Conservation (phyloP, 2,797 vertebrate genomes). For the Oryzias dopingdopingensis region DNA sequence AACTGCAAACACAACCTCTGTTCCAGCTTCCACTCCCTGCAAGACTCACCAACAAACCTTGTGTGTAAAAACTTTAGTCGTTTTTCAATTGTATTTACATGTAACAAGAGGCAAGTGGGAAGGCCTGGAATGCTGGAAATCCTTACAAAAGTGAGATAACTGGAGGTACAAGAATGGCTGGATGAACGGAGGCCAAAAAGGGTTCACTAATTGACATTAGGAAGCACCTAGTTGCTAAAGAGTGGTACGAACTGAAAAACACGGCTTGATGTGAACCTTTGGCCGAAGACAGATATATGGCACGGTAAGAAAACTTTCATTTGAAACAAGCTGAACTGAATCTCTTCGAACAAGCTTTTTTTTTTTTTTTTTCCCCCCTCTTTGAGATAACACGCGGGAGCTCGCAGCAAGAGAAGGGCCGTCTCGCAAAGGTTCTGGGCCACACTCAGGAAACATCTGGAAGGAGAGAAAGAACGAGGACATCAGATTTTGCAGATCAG, state of each 20-base stretch:
- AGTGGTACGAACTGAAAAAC: slow-evolving; percentile 90
- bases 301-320: slow-evolving; percentile 85
- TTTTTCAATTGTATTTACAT: slow-evolving; percentile 85
- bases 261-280: slow-evolving; percentile 92
- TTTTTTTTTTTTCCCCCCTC: slow-evolving; percentile 34
- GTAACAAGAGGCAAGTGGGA: slow-evolving; percentile 80
- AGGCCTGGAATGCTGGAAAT: slow-evolving; percentile 92
- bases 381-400: slow-evolving; percentile 53
- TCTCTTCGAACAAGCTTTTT: slow-evolving; percentile 65
- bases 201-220: slow-evolving; percentile 90
- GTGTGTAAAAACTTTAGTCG: slow-evolving; percentile 79
- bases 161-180: slow-evolving; percentile 88
- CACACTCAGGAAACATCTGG: slow-evolving; percentile 81
- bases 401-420: slow-evolving; percentile 82
- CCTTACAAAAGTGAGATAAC: slow-evolving; percentile 88
- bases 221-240: slow-evolving; percentile 92
- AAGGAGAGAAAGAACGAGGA: slow-evolving; percentile 35
- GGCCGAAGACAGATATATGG: slow-evolving; percentile 89
- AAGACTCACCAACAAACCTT: slow-evolving; percentile 73
- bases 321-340: slow-evolving; percentile 83
- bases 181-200: slow-evolving; percentile 88
- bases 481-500: slow-evolving; percentile 20
- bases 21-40: slow-evolving; percentile 45
- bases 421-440: slow-evolving; percentile 55
- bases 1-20: slow-evolving; percentile 44